phyloP scores from a whole-genome alignment of 37 sponge, comb jelly and placozoan species.

The Oopsacas minuta region DNA sequence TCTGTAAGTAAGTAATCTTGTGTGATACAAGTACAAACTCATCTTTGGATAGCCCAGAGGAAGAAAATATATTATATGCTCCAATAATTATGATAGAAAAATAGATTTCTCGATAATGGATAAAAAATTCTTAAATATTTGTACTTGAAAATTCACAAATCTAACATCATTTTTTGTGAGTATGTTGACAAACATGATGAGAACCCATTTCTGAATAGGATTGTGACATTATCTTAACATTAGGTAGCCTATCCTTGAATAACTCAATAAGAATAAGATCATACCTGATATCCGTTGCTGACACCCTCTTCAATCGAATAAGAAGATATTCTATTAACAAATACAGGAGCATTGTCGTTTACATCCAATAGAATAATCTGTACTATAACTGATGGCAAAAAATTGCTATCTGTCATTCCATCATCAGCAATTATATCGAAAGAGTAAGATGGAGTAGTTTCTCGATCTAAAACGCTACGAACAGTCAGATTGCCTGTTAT shows the following conservation, averaged over 20 bases:
- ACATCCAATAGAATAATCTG: not conserved
- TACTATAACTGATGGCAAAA: not conserved
- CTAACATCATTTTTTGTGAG: no score
- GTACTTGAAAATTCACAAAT: no score
- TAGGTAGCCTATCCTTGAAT: not conserved
- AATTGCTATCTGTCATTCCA: not conserved
- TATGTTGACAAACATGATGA: not conserved
- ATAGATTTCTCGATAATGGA: no score
- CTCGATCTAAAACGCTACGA: not conserved
- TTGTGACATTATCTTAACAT: not conserved
- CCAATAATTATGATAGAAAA: no score
- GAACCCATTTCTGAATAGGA: not conserved
- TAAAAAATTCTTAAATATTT: no score
- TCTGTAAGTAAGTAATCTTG: no score
- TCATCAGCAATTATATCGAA: not conserved
- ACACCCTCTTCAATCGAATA: conserved; percentile 11
- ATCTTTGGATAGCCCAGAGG: no score
- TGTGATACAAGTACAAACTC: no score
- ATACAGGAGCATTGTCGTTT: not conserved
- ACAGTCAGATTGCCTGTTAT: not conserved
- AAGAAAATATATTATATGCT: no score
- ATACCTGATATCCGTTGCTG: not conserved
- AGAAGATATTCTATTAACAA: not conserved
- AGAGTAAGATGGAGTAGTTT: not conserved
- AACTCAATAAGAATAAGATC: not conserved